Percentiles rank a stretch among this genome's conserved stretches.
These are phyloP conservation scores for Ceuthmochares aereus DNA, from an alignment of 2,113 vertebrate genomes.

Conservation along the genomic window DNA sequence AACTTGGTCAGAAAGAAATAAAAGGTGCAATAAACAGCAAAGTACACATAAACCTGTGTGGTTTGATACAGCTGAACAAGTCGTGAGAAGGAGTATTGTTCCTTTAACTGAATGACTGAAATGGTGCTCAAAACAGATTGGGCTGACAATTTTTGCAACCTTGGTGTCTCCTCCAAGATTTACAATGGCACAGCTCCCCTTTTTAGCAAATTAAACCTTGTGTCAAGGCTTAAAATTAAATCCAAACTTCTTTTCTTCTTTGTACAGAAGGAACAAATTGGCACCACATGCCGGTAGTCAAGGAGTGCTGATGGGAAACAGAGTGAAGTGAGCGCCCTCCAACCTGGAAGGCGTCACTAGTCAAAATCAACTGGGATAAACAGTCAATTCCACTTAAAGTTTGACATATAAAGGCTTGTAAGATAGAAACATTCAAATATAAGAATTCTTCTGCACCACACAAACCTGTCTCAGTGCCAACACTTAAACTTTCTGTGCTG, in stretches of 20 bases:
- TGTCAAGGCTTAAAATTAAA: slow-evolving; percentile 80
- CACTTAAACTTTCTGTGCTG: slow-evolving; percentile 71
- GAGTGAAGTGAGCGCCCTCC: slow-evolving; percentile 65
- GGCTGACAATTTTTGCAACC: slow-evolving; percentile 70
- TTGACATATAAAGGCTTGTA: slow-evolving; percentile 68
- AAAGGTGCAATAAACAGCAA: slow-evolving; percentile 29
- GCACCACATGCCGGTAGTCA: slow-evolving; percentile 76
- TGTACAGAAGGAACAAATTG: slow-evolving; percentile 80
- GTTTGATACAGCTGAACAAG: slow-evolving; percentile 43
- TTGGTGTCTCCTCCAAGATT: slow-evolving; percentile 78
- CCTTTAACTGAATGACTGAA: slow-evolving; percentile 54
- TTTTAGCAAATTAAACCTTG: slow-evolving; percentile 82
- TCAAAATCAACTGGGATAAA: slow-evolving; percentile 72
- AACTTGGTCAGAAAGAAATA: background rate
- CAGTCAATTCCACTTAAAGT: slow-evolving; percentile 73
- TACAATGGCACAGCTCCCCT: slow-evolving; percentile 74
- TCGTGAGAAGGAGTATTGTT: slow-evolving; percentile 57
- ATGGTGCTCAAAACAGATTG: slow-evolving; percentile 56
- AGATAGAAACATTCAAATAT: slow-evolving; percentile 68
- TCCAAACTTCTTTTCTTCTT: slow-evolving; percentile 76
- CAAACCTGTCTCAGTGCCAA: slow-evolving; percentile 69
- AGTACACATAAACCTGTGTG: background rate
- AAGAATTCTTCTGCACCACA: slow-evolving; percentile 66
- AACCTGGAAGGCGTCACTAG: slow-evolving; percentile 71
- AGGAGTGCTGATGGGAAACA: slow-evolving; percentile 77